Conservation (phyloP, 2,113 vertebrate genomes). For the Oncorhynchus masou region DNA sequence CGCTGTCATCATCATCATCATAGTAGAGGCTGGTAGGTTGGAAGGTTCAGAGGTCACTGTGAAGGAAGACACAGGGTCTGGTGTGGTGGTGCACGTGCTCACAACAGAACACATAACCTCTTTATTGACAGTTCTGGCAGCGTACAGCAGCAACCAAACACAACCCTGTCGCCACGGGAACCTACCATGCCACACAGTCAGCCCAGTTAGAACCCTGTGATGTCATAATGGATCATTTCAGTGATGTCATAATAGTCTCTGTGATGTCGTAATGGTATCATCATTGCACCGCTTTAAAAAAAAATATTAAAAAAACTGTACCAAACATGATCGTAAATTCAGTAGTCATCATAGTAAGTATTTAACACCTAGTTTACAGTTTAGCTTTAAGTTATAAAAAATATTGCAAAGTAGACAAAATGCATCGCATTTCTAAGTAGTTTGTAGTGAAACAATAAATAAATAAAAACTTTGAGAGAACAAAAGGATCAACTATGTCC, state of each 20-base stretch:
- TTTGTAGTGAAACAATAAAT: constrained; percentile 8
- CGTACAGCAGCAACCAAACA: constrained; percentile 70
- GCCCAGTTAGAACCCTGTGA: neutral
- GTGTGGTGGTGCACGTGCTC: constrained; percentile 67
- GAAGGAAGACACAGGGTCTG: constrained; percentile 72
- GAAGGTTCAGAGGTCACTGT: neutral
- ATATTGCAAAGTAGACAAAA: constrained; percentile 36
- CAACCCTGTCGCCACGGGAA: constrained; percentile 62
- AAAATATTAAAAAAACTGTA: too few species aligned
- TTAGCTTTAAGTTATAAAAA: constrained; percentile 11
- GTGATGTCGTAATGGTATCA: constrained; percentile 14
- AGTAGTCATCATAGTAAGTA: constrained; percentile 28
- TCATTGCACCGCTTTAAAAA: neutral
- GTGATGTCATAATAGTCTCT: constrained; percentile 30
- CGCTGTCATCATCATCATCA: too few species aligned
- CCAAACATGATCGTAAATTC: constrained; percentile 1
- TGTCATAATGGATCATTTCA: constrained; percentile 30
- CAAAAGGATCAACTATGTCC: constrained; percentile 27
- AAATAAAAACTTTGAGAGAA: neutral
- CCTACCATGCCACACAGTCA: constrained; percentile 33
- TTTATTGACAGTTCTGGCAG: constrained; percentile 76
- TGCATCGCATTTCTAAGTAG: constrained; percentile 32
- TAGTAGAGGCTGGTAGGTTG: neutral
- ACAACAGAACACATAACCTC: constrained; percentile 66
- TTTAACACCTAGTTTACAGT: constrained; percentile 5